Base-by-base conservation (phyloP, 1,140 invertebrate genomes). In the Marisa cornuarietis region DNA sequence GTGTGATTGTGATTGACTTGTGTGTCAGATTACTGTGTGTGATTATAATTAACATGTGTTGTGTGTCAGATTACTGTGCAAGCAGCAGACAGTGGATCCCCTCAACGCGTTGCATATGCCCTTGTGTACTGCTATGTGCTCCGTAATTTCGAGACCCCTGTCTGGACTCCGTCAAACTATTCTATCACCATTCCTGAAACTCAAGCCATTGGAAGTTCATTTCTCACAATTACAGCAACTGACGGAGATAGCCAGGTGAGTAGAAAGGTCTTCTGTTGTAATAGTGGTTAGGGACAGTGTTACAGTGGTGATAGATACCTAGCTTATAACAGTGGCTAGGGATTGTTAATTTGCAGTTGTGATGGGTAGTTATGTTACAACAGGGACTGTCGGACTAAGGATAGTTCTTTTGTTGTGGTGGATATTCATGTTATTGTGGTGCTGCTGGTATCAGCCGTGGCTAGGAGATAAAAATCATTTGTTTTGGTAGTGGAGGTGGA, bases 1-100 rank as follows among this genome's bases (percentile, higher is more conserved):
- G 6, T 42, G 31, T 42, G 31, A 42, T 42, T 42, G 31, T 42
- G 31, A 42, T 42, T 42, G 31, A 42, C 31, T 42, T 42, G 6
- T 2, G 31, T 42, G 31, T 42, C 31, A 42, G 31, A 42, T 42
- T 0, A 4, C 31, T 42, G 31, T 42, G 31, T 42, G 31, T 42
- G 31, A 42, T 58, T 58, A 58, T 11, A 8, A 18, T 58, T 58
- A 18, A 58, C 16, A 54, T 66, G 26, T 10, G 26, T 68, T 31
- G 13, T n/a, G 11, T 31, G 13, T 42, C 76, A 87, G 86, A 68
- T 89, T 16, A 72, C 81, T 16, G 84, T 85, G 8, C 61, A 69
- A 72, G 87, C 86, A 24, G 49, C 76, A 61, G 87, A 88, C 79
- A 81, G 81, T 79, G 87, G 85, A 3, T 24, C 65, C 24, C 83